These are phyloP conservation scores for Cynocephalus volans DNA, from an alignment of 2,113 vertebrate genomes.

Conservation along the genomic window DNA sequence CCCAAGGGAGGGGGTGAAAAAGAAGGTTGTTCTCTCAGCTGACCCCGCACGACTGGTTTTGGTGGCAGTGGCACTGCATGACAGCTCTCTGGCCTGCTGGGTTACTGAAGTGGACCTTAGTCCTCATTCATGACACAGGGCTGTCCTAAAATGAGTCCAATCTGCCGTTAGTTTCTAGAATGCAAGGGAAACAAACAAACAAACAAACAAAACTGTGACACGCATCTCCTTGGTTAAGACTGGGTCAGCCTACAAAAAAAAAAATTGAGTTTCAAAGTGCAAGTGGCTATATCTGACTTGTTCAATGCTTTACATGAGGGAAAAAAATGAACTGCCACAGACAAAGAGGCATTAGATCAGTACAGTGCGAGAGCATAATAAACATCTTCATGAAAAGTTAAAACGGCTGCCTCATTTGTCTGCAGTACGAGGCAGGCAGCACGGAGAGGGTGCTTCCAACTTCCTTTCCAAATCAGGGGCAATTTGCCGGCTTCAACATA, in stretches of 20 bases:
- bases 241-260: not conserved
- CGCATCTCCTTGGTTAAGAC: not conserved
- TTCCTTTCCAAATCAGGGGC: slow-evolving; percentile 72
- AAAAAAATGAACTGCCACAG: slow-evolving; percentile 74
- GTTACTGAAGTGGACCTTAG: not conserved
- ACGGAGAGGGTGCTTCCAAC: not conserved
- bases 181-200: not conserved
- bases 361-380: slow-evolving; percentile 68
- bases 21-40: not conserved
- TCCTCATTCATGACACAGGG: not conserved
- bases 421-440: slow-evolving; percentile 37
- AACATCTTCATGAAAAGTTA: slow-evolving; percentile 86
- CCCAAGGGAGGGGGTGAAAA: not conserved
- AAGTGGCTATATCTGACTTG: slow-evolving; percentile 47
- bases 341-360: slow-evolving; percentile 74
- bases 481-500: slow-evolving; percentile 77
- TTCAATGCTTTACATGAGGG: slow-evolving; percentile 44
- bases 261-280: slow-evolving; percentile 39
- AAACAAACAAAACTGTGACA: not conserved
- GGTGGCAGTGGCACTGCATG: not conserved
- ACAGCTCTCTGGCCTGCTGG: not conserved
- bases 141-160: not conserved
- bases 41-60: not conserved
- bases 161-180: not conserved
- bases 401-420: slow-evolving; percentile 77